These are phyloP conservation scores for Stercorarius parasiticus DNA, from an alignment of 2,113 vertebrate genomes.

Conservation along the genomic window DNA sequence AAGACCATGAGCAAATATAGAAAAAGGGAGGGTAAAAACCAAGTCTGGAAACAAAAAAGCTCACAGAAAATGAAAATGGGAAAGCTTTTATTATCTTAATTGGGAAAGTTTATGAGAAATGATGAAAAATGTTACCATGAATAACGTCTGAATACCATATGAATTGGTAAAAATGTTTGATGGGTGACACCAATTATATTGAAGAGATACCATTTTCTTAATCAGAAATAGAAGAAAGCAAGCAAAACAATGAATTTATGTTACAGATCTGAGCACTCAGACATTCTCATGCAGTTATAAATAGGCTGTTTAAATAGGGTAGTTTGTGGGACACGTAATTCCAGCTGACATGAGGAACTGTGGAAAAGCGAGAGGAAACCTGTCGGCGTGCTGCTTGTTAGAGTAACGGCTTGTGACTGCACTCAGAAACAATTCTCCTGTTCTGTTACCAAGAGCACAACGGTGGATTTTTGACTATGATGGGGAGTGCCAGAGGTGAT, in stretches of 20 bases:
- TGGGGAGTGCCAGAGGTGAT: neutral
- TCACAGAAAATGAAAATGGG: neutral
- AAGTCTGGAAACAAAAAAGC: neutral
- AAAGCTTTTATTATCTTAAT: neutral
- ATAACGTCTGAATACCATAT: neutral
- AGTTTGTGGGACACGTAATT: neutral
- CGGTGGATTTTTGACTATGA: accelerated
- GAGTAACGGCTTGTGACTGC: neutral
- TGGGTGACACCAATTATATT: neutral
- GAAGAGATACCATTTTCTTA: neutral
- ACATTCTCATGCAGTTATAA: neutral
- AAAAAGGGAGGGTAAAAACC: neutral
- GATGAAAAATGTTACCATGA: neutral
- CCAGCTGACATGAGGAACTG: neutral
- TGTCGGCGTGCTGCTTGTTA: neutral
- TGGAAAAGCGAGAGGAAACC: neutral
- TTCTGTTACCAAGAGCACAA: neutral
- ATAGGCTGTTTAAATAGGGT: neutral
- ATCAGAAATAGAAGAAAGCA: neutral
- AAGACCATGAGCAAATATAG: neutral
- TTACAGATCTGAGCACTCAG: neutral
- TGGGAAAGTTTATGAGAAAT: neutral
- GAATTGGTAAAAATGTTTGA: neutral
- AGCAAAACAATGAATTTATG: neutral
- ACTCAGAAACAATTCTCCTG: neutral